Percentiles rank a stretch among this genome's conserved stretches.
These are phyloP conservation scores for Nyctalus aviator DNA, from an alignment of 2,797 vertebrate species.

Conservation along the genomic window DNA sequence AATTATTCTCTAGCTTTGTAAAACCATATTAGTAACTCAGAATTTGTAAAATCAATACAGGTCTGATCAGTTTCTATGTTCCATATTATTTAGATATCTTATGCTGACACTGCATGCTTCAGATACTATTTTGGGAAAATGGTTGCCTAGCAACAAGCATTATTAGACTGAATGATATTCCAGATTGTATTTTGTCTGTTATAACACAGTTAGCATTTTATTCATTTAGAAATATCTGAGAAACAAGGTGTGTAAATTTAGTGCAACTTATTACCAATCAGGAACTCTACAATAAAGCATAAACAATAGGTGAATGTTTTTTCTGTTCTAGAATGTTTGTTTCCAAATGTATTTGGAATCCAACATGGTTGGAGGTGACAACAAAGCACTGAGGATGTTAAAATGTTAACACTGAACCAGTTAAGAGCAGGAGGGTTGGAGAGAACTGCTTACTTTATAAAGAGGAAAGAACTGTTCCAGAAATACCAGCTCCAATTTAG, in stretches of 20 bases:
- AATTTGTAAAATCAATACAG: neutral
- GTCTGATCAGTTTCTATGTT: neutral
- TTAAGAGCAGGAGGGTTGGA: neutral
- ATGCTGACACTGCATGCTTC: conserved; percentile 66
- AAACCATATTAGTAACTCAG: conserved; percentile 23
- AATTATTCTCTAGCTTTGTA: conserved; percentile 52
- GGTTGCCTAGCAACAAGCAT: conserved; percentile 85
- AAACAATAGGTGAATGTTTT: neutral
- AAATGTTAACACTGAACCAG: conserved; percentile 10
- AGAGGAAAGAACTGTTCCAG: neutral
- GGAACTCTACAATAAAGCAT: neutral
- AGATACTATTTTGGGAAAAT: conserved; percentile 79
- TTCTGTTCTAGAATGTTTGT: neutral
- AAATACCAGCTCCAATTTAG: neutral
- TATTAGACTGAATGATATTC: conserved; percentile 75
- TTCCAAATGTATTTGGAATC: conserved; percentile 10
- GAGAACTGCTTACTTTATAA: neutral
- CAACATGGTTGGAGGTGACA: neutral
- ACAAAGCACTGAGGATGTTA: neutral
- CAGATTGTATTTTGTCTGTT: conserved; percentile 79
- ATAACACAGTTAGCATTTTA: conserved; percentile 27
- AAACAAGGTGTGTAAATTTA: neutral
- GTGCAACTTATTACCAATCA: neutral
- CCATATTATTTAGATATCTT: conserved; percentile 63
- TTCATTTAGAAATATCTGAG: conserved; percentile 31